Percentiles rank a stretch among this genome's conserved stretches.
phyloP scores from a whole-genome alignment of 2,797 vertebrate species.

The Molossus molossus region DNA sequence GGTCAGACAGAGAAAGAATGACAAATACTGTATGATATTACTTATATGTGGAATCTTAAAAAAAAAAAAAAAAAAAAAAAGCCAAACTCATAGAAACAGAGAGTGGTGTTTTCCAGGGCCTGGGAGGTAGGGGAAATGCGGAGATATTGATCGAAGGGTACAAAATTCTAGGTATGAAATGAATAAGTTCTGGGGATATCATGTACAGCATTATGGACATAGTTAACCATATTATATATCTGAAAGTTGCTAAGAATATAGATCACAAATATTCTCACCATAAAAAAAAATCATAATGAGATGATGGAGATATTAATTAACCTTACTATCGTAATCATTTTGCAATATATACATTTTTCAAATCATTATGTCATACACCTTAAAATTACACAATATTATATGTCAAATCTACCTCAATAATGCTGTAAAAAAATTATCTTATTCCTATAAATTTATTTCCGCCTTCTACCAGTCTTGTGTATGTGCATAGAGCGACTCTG shows the following conservation, averaged over 20 bases:
- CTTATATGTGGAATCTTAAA: too few species aligned
- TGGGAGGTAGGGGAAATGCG: too few species aligned
- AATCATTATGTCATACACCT: not conserved
- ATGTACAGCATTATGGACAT: not conserved
- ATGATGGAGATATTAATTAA: too few species aligned
- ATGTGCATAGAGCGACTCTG: not conserved
- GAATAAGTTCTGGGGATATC: not conserved
- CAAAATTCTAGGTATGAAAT: not conserved
- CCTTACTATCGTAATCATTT: too few species aligned
- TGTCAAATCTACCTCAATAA: constrained; percentile 2
- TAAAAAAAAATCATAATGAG: too few species aligned
- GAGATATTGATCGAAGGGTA: too few species aligned
- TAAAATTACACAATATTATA: not conserved
- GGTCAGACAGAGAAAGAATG: not conserved
- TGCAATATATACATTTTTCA: not conserved
- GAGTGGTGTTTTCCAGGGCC: too few species aligned
- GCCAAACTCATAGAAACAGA: too few species aligned
- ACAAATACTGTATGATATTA: not conserved
- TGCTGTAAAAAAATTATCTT: constrained; percentile 11
- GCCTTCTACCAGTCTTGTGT: not conserved
- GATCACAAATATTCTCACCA: too few species aligned
- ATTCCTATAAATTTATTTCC: constrained; percentile 34
- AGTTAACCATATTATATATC: not conserved
- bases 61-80: too few species aligned
- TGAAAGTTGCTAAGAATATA: not conserved